phyloP scores from a whole-genome alignment of 2,797 vertebrate species.

The Cryptoprocta ferox region DNA sequence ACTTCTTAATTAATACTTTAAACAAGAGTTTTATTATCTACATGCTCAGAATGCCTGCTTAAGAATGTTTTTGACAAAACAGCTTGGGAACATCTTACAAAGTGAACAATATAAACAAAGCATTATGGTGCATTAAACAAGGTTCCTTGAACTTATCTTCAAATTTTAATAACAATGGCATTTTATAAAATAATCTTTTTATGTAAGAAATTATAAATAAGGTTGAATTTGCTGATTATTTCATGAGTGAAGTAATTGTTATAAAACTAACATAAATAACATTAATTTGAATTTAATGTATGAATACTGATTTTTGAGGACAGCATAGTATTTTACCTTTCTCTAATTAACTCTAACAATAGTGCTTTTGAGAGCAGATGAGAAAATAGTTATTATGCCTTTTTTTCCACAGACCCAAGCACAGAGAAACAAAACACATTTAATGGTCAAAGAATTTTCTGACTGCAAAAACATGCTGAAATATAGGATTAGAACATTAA shows the following conservation, averaged over 20 bases:
- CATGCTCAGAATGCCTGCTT: not conserved
- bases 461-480: not conserved
- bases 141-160: not conserved
- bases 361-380: not conserved
- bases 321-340: not conserved
- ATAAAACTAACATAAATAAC: not conserved
- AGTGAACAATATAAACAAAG: not conserved
- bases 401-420: not conserved
- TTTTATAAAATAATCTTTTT: not conserved
- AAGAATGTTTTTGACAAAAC: not conserved
- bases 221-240: not conserved
- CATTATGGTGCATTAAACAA: not conserved
- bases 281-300: not conserved
- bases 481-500: not conserved
- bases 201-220: not conserved
- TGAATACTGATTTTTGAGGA: not conserved
- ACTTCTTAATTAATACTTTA: not conserved
- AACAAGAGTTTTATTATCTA: not conserved
- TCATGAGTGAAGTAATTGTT: not conserved
- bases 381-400: not conserved
- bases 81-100: not conserved
- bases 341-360: not conserved
- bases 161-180: not conserved
- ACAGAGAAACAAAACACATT: not conserved
- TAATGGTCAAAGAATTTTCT: not conserved